Base-by-base conservation (phyloP, 1,140 invertebrate species). In the Papilio xuthus region DNA sequence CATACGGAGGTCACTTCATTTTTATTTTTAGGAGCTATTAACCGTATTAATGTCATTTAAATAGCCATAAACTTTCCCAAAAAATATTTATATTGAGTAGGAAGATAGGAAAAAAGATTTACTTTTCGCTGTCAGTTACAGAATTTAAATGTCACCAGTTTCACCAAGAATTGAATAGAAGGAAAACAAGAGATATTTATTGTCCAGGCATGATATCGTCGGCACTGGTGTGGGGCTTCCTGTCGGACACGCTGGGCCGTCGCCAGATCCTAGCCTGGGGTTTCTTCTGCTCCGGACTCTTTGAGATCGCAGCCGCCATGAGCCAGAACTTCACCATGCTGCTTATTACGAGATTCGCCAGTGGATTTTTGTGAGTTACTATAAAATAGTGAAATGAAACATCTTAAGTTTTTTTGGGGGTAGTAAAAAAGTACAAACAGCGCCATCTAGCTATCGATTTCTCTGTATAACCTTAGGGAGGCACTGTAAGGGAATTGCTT, bases 201-300 rank as follows among this genome's bases (percentile, higher is more conserved):
- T 42, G 84, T 88, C 23, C 87, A 96, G 97, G 97, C 70, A 98
- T 98, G 97, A 96, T 98, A 81, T 93, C 95, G 0, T 97, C 97
- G 70, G 97, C 97, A 0, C 95, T 97, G 84, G 83, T 97, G 20
- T 98, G 97, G 97, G 97, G 97, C 4, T 97, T 96, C 79, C 85
- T 98, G 9, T 96, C 97, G 0, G 97, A 98, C 86, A 96, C 96
- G 0, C 93, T 96, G 37, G 97, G 97, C 0, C 94, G 97, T 13
- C 95, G 95, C 77, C 95, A 95, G 67, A 95, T 98, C 50, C 93
- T 98, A 37, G 93, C 97, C 32, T 95, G 95, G 83, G 97, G 97
- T 1, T 96, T 96, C 84, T 88, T 97, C n/a, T 87, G 96, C 0
- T 95, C 97, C 81, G 96, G 95, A 1, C 81, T 97, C 9, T 95